Base-by-base conservation (phyloP, 2,888 invertebrate species). In the Atrina japonica region DNA sequence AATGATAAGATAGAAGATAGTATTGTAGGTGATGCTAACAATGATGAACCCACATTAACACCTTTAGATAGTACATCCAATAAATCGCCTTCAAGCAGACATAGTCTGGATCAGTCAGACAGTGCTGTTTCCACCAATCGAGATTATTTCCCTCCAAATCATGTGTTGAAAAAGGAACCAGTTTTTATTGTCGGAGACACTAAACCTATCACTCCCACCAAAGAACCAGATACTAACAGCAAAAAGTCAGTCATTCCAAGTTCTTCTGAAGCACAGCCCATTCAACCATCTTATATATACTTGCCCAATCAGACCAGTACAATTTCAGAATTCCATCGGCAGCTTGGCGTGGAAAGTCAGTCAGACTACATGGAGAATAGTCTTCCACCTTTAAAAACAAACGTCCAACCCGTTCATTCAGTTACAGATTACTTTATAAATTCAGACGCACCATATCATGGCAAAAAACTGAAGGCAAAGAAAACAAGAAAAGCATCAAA, bases 171-270 rank as follows among this genome's bases (percentile, higher is more conserved):
- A 45, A 72, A 72, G 43, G 71, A 72, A 47, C 43, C 66, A 16
- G 61, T 72, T 3, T 72, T 72, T 35, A 67, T 72, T 23, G 43
- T 66, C 11, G 71, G 55, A 40, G 56, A 55, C 40, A 18, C 25
- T 40, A 29, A 43, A n/a, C 53, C 43, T 55, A 23, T 30, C 2
- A 29, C 9, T 35, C 58, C 43, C 3, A 23, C 18, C 7, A 16
- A 18, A 23, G 16, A 43, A 18, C 11, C 11, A 1, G 23, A 56
- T 23, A 18, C 40, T 6, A 56, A 23, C 14, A 56, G 21, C 23
- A 30, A 35, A 16, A 56, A 56, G 7, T 35, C 21, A 18, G 18
- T 56, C 14, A 23, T 40, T 21, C 40, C 40, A 23, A 27, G 40
- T 40, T 18, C 56, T 56, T 18, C 40, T 30, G 11, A 29, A 47